Conservation (phyloP, 2,113 vertebrate species). For the Oryzias melastigma region DNA sequence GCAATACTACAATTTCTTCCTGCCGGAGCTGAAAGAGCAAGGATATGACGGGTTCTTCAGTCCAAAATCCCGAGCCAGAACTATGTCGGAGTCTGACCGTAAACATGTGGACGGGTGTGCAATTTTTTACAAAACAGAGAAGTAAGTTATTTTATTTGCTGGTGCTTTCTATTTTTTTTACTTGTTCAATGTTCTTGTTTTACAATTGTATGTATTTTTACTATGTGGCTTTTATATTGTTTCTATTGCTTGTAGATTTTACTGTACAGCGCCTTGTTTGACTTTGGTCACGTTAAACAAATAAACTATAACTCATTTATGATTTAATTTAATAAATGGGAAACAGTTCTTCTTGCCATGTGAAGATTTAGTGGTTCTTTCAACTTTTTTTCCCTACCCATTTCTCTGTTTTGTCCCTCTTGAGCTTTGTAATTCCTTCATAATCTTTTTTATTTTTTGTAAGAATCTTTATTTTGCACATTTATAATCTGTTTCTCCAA, state of each 20-base stretch:
- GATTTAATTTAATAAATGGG: background rate
- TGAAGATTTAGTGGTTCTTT: background rate
- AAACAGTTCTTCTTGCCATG: background rate
- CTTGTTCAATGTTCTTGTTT: background rate
- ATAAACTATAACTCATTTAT: too few species aligned
- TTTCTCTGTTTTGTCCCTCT: background rate
- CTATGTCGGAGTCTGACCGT: conserved; percentile 96
- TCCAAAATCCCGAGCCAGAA: conserved; percentile 96
- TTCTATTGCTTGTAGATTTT: background rate
- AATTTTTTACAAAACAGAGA: conserved; percentile 94
- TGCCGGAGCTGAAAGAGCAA: conserved; percentile 94
- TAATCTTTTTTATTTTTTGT: too few species aligned
- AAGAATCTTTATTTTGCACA: too few species aligned
- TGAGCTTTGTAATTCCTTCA: background rate
- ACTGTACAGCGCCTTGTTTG: too few species aligned
- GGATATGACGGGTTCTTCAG: conserved; percentile 98
- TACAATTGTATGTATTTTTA: background rate
- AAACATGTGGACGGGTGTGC: conserved; percentile 98
- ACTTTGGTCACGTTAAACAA: too few species aligned
- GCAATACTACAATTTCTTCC: conserved; percentile 96
- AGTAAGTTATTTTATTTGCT: conserved; percentile 75
- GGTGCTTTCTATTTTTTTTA: too few species aligned
- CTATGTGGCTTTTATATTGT: background rate
- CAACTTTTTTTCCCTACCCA: background rate
- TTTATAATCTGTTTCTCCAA: too few species aligned